phyloP scores from a whole-genome alignment of 2,888 invertebrate genomes.

The Dryobotodes eremita region DNA sequence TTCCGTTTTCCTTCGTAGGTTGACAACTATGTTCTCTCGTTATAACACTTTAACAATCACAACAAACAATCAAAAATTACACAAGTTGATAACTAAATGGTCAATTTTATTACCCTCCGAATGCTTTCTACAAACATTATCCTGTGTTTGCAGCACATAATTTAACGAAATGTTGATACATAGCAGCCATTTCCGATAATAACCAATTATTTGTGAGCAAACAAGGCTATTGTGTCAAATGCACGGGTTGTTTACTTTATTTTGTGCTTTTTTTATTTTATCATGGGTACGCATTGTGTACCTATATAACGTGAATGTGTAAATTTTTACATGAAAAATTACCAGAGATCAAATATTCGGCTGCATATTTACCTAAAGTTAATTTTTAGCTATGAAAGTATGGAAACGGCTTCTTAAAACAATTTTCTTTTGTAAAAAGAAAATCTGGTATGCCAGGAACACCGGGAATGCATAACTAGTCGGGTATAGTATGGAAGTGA shows the following conservation, averaged over 20 bases:
- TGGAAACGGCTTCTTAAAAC: too few relatives aligned
- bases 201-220: slow-evolving; percentile 54
- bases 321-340: not conserved
- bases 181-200: slow-evolving; percentile 57
- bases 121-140: slow-evolving; percentile 45
- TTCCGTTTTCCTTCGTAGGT: too few relatives aligned
- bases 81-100: slow-evolving; percentile 32
- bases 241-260: slow-evolving; percentile 29
- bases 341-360: too few relatives aligned
- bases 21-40: not conserved
- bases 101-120: slow-evolving; percentile 40
- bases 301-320: not conserved
- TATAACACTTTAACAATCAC: slow-evolving; percentile 11
- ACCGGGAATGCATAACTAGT: too few relatives aligned
- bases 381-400: too few relatives aligned
- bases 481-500: too few relatives aligned
- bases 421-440: too few relatives aligned
- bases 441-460: too few relatives aligned
- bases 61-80: slow-evolving; percentile 43
- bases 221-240: slow-evolving; percentile 48
- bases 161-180: slow-evolving; percentile 59
- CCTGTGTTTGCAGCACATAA: slow-evolving; percentile 47
- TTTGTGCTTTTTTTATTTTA: slow-evolving; percentile 39
- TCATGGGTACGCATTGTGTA: not conserved
- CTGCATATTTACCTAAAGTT: too few relatives aligned